Base-by-base conservation (phyloP, 2,113 vertebrate genomes). In the Pangasianodon gigas region DNA sequence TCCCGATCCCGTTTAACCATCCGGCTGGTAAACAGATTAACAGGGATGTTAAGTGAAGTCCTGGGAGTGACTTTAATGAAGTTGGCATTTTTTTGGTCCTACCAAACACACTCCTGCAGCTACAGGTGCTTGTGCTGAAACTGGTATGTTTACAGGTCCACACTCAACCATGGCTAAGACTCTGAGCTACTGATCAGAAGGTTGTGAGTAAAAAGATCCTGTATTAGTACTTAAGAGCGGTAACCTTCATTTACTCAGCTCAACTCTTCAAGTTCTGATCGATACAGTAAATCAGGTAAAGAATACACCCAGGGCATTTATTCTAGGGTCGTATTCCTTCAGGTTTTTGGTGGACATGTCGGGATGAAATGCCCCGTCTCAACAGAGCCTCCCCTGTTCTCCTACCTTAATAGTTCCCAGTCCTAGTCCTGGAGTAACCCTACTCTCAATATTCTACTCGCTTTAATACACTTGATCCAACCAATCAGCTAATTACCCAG, bases 401-500 rank as follows among this genome's bases (percentile, higher is more conserved):
- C 75, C 75, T 51, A 2, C 75, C 1, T 6, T 79, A 79, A 60
- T 60, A 3, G 37, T 41, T 84, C 56, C 56, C 82, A 58, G 56
- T 84, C 11, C 32, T 44, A 6, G 8, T 58, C 29, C 2, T 54
- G 24, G 16, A 18, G n/a, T 79, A 48, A 79, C 44, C 75, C 19
- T 10, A 44, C 54, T 44, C 56, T 41, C 9, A 44, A 3, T 1
- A 24, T 11, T 54, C 32, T n/a, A 81, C 79, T 52, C 5, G n/a
- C 82, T 60, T 60, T 44, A 58, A 32, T 44, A 41, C 82, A 84
- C 82, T 56, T 84, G 82, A 84, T 60, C 37, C 37, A 18, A 11
- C 11, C 54, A 84, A 60, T 84, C 82, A 44, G 54, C 46, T 41
- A 56, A 83, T 83, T 83, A 83, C 26, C 80, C 80, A 83, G 80